Base-by-base conservation (phyloP, 2,113 vertebrate genomes). In the Gopherus evgoodei region DNA sequence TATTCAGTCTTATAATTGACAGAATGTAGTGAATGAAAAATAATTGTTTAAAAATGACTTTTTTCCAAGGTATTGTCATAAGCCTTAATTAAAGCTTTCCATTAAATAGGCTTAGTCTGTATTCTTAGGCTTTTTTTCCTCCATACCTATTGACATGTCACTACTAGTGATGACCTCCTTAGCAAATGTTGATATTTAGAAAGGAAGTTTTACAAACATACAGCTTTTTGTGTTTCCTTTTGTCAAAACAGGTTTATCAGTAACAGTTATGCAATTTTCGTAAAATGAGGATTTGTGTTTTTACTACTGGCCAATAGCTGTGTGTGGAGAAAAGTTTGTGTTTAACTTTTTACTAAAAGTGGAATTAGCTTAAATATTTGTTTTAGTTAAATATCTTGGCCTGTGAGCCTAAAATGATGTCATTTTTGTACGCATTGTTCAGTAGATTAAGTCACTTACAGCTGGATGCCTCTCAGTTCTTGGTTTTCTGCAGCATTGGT, bases 361-460 rank as follows among this genome's bases (percentile, higher is more conserved):
- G n/a, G 25, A 59, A 57, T 52, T 86, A 92, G 53, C 44, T 86
- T 90, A 76, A 83, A 76, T 69, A 31, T 84, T 89, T 87, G 21
- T n/a, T 56, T 95, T 93, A 53, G 19, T 54, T 85, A 86, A 88
- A 89, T 95, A 56, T 92, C 59, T 95, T 94, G 90, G 93, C 91
- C 57, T 81, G 53, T 88, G 82, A 90, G 52, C 91, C 94, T 97
- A 92, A 93, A 87, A 84, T 97, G 87, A 95, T 96, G 89, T 94
- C 53, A 75, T 78, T 83, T 82, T 59, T 83, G n/a, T 85, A 81
- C 56, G 35, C 44, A 35, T 72, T 50, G 62, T 87, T 92, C 38
- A 44, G 11, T n/a, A 31, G 35, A 54, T 85, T 0, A 0, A 91
- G 86, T 84, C 90, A 90, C 87, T 89, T 88, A 72, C 78, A 90